These are phyloP conservation scores for Hippocampus kuda DNA, from an alignment of 2,797 vertebrate genomes.

Conservation along the genomic window DNA sequence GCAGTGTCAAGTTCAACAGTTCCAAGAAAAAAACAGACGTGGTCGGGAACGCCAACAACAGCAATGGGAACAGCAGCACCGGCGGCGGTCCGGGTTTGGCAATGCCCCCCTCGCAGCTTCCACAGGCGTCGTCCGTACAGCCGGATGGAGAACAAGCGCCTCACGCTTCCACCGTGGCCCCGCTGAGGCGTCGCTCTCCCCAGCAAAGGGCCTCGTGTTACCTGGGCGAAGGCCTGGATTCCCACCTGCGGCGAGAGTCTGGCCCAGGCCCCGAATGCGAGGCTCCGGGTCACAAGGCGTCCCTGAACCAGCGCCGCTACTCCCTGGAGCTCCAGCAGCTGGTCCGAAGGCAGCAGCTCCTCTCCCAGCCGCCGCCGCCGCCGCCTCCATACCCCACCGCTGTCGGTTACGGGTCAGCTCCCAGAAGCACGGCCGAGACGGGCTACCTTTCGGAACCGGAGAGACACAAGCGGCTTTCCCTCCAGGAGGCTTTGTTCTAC, in stretches of 20 bases:
- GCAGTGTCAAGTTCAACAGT: constrained; percentile 75
- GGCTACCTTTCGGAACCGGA: constrained; percentile 61
- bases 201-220: constrained; percentile 66
- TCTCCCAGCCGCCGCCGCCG: constrained; percentile 65
- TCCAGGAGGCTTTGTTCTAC: constrained; percentile 75
- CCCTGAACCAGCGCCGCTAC: constrained; percentile 65
- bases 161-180: constrained; percentile 62
- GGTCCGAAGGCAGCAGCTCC: constrained; percentile 66
- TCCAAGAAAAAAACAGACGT: constrained; percentile 71
- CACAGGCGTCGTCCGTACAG: constrained; percentile 17
- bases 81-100: constrained; percentile 34
- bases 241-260: constrained; percentile 57
- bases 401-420: constrained; percentile 42
- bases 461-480: constrained; percentile 73
- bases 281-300: constrained; percentile 47
- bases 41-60: constrained; percentile 70
- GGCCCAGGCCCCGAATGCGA: constrained; percentile 56
- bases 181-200: constrained; percentile 62
- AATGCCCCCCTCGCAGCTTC: constrained; percentile 47
- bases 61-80: constrained; percentile 65
- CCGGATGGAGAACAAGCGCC: constrained; percentile 58
- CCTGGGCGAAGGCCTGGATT: constrained; percentile 58
- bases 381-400: constrained; percentile 50
- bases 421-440: constrained; percentile 51
- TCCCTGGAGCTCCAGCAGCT: constrained; percentile 73